Conservation (phyloP, 1,140 invertebrate species). For the Pseudachorutes palmiensis region DNA sequence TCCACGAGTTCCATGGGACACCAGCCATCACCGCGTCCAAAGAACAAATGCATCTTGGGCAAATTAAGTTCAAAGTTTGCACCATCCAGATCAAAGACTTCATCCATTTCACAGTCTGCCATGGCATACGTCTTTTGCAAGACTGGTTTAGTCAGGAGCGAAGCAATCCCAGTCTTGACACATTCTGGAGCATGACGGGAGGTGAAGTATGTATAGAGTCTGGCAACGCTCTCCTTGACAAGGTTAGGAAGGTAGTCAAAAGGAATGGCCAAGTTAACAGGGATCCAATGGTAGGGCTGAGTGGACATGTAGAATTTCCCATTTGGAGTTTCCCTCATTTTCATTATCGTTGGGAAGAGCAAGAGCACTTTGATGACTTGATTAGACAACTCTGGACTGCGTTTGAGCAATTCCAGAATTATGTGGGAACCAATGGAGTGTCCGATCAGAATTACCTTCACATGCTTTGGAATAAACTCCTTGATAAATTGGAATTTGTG, state of each 20-base stretch:
- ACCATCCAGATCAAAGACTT: slow-evolving; percentile 52
- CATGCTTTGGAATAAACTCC: slow-evolving; percentile 57
- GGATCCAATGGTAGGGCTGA: slow-evolving; percentile 42
- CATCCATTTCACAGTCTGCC: slow-evolving; percentile 56
- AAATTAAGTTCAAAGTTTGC: slow-evolving; percentile 46
- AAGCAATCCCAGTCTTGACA: slow-evolving; percentile 44
- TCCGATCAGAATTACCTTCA: slow-evolving; percentile 63
- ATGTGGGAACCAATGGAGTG: slow-evolving; percentile 81
- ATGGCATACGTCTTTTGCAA: slow-evolving; percentile 4
- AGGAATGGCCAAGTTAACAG: slow-evolving; percentile 52
- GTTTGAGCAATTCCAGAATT: slow-evolving; percentile 60
- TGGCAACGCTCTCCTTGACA: slow-evolving; percentile 47
- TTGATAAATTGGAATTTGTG: slow-evolving; percentile 71
- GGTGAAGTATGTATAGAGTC: slow-evolving; percentile 44
- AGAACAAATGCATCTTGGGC: slow-evolving; percentile 61
- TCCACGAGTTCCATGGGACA: slow-evolving; percentile 58
- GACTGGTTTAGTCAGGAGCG: slow-evolving; percentile 48
- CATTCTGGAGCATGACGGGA: slow-evolving; percentile 38
- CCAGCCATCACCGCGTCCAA: slow-evolving; percentile 66
- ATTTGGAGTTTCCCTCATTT: slow-evolving; percentile 61
- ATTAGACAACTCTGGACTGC: not conserved
- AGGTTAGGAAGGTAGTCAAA: slow-evolving; percentile 52
- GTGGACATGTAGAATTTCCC: slow-evolving; percentile 51
- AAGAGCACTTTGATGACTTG: slow-evolving; percentile 51
- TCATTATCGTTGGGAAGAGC: slow-evolving; percentile 73